Percentiles rank a stretch among this genome's conserved stretches.
These are phyloP conservation scores for Megalonaias nervosa DNA, from an alignment of 1,140 invertebrate genomes.

Conservation along the genomic window DNA sequence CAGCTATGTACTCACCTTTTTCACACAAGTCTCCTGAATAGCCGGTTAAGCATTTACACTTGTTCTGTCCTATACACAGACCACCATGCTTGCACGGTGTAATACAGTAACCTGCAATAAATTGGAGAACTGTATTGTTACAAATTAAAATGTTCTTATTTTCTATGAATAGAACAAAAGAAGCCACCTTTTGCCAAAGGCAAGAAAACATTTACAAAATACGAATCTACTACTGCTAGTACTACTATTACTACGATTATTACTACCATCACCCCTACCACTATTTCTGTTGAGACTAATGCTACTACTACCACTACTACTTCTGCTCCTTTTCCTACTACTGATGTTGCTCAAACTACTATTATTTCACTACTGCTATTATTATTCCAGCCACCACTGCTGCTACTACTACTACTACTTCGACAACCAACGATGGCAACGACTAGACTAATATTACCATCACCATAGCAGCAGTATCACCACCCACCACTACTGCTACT, in stretches of 20 bases:
- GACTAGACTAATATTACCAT: no score
- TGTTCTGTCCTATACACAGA: constrained; percentile 80
- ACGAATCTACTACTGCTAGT: not conserved
- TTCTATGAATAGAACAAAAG: not conserved
- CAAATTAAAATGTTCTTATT: not conserved
- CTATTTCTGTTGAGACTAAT: no score
- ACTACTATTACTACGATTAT: not conserved
- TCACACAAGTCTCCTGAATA: constrained; percentile 82
- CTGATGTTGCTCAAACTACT: no score
- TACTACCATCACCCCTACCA: not conserved
- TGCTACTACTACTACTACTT: no score
- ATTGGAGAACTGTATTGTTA: not conserved
- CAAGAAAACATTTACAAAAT: constrained; percentile 10
- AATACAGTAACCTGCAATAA: constrained; percentile 37
- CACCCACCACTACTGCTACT: not conserved
- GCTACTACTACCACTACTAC: no score
- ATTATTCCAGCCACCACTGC: no score
- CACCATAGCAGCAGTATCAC: no score
- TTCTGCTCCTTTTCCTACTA: no score
- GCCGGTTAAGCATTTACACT: constrained; percentile 81
- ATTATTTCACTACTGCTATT: no score
- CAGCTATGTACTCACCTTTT: constrained; percentile 17
- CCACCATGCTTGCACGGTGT: constrained; percentile 84
- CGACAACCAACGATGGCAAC: no score
- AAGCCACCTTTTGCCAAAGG: constrained; percentile 1